Conservation (phyloP, 1,140 invertebrate genomes). For the Sycophaga agraensis region DNA sequence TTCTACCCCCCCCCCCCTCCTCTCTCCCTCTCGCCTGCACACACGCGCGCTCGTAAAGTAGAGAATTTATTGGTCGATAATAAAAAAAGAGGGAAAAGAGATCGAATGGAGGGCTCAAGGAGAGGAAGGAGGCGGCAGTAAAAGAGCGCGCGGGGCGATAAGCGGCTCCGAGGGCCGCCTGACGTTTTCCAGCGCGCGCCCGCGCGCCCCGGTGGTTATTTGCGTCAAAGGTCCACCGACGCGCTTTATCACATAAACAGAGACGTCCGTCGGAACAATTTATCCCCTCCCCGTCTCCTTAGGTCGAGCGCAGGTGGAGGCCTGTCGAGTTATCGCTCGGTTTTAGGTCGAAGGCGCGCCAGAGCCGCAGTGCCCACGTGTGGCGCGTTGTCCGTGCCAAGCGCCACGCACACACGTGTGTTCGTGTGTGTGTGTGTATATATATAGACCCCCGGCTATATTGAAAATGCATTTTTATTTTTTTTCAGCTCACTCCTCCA, state of each 20-base stretch:
- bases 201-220: too few species aligned
- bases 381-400: too few species aligned
- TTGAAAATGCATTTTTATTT: too few species aligned
- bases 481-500: too few species aligned
- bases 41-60: slow-evolving; percentile 1
- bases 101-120: not conserved
- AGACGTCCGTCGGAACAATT: slow-evolving; percentile 3
- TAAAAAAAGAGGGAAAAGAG: slow-evolving; percentile 8
- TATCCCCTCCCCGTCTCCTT: not conserved
- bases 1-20: too few species aligned
- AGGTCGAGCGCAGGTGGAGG: not conserved
- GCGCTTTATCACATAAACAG: slow-evolving; percentile 12
- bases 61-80: slow-evolving; percentile 21
- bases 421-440: too few species aligned
- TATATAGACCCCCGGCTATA: too few species aligned
- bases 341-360: too few species aligned
- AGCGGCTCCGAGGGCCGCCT: not conserved
- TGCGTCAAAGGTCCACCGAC: slow-evolving; percentile 7
- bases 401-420: too few species aligned
- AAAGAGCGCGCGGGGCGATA: slow-evolving; percentile 10
- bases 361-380: too few species aligned
- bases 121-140: not conserved
- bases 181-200: slow-evolving; percentile 16
- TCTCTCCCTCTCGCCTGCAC: too few species aligned
- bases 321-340: too few species aligned